A percentile compares a stretch with the other conserved stretches of the same genome.
Evolutionary conservation across 2,888 invertebrate genomes (phyloP).

Genomic region (Camponotus fellah): DNA sequence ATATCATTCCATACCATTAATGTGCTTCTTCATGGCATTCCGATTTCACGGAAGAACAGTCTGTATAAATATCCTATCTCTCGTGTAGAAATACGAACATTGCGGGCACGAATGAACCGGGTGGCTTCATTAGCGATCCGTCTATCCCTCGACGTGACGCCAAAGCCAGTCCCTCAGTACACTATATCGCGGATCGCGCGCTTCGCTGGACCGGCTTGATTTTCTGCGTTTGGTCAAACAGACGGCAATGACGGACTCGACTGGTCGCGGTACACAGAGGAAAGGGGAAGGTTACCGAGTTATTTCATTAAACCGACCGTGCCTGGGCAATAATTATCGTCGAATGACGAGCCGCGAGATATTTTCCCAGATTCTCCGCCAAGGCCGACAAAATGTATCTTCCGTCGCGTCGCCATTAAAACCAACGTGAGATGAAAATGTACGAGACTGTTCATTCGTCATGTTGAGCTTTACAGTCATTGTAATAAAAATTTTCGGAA

Average conservation of each 20-base stretch:
- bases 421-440: slow-evolving; percentile 32
- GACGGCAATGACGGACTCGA: slow-evolving; percentile 75
- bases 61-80: slow-evolving; percentile 25
- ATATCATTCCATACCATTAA: neutral
- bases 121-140: slow-evolving; percentile 79
- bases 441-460: slow-evolving; percentile 9
- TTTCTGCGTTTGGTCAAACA: slow-evolving; percentile 80
- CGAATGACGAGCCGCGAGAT: slow-evolving; percentile 47
- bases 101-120: slow-evolving; percentile 11
- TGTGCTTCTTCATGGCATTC: slow-evolving; percentile 34
- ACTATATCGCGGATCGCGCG: slow-evolving; percentile 69
- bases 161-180: slow-evolving; percentile 61
- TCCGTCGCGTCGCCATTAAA: slow-evolving; percentile 44
- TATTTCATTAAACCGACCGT: slow-evolving; percentile 74
- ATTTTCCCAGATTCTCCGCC: slow-evolving; percentile 61
- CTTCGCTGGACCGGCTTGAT: slow-evolving; percentile 72
- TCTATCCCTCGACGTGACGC: slow-evolving; percentile 61
- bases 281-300: slow-evolving; percentile 66
- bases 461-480: neutral
- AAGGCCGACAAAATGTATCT: slow-evolving; percentile 49
- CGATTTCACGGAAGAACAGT: slow-evolving; percentile 48
- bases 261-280: slow-evolving; percentile 55
- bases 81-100: slow-evolving; percentile 32
- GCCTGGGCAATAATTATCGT: slow-evolving; percentile 72
- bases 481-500: neutral